Evolutionary conservation across 2,888 invertebrate genomes (phyloP).

Genomic region (Nomada fucata): DNA sequence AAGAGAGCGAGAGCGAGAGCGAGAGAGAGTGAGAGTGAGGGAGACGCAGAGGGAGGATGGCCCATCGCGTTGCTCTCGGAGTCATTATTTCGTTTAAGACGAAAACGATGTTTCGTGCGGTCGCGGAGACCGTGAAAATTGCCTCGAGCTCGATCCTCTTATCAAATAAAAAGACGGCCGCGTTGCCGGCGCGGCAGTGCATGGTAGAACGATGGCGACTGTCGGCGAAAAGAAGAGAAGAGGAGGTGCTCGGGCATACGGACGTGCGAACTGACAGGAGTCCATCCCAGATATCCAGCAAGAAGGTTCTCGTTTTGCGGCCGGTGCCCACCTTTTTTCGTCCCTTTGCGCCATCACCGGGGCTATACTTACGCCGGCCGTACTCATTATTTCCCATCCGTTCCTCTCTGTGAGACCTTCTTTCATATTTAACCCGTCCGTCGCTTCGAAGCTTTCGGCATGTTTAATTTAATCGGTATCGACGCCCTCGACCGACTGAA

Average conservation of each 20-base stretch:
- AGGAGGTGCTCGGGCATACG: slow-evolving; percentile 68
- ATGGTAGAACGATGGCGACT: slow-evolving; percentile 51
- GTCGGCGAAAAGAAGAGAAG: slow-evolving; percentile 63
- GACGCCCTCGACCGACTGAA: slow-evolving; percentile 78
- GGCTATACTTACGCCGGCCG: slow-evolving; percentile 80
- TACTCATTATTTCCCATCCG: slow-evolving; percentile 79
- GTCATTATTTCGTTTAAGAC: slow-evolving; percentile 73
- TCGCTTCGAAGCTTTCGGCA: slow-evolving; percentile 72
- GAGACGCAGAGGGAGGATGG: slow-evolving; percentile 24
- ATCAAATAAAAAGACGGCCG: slow-evolving; percentile 73
- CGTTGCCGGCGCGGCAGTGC: slow-evolving; percentile 46
- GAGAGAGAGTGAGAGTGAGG: background rate
- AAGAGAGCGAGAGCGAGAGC: background rate
- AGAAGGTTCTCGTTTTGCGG: slow-evolving; percentile 77
- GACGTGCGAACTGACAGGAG: slow-evolving; percentile 81
- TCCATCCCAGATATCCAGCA: slow-evolving; percentile 75
- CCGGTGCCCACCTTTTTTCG: slow-evolving; percentile 73
- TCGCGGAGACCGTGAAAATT: slow-evolving; percentile 71
- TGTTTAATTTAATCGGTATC: slow-evolving; percentile 82
- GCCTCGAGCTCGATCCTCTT: slow-evolving; percentile 70
- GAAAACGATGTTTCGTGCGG: slow-evolving; percentile 70
- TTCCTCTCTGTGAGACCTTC: slow-evolving; percentile 72
- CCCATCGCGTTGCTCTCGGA: slow-evolving; percentile 57
- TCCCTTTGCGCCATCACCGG: slow-evolving; percentile 79
- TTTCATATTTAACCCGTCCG: slow-evolving; percentile 75